Base-by-base conservation (phyloP, 2,797 vertebrate species). In the Pogoniulus pusillus region DNA sequence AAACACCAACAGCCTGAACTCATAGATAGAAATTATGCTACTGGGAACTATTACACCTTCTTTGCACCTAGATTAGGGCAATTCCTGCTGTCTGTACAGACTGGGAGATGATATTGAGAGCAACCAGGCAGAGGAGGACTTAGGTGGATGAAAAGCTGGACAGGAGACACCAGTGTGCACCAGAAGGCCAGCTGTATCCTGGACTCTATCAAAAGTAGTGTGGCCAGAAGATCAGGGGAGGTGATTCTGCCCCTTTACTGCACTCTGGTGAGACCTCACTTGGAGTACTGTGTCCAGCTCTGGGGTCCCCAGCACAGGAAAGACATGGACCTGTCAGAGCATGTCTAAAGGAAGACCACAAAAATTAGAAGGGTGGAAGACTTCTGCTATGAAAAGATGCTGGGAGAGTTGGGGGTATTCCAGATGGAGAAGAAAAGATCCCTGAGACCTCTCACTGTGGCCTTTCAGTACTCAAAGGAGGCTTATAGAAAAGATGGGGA, bases 21-120 rank as follows among this genome's bases (percentile, higher is more conserved):
- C 29, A 4, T 5, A 13, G 14, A 19, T 79, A 47, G 29, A 73
- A 87, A 29, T 26, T 10, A 32, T 70, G 18, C 63, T 73, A 39
- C 0, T 73, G 41, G 11, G 10, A 3, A 14, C 6, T 1, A 3
- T 22, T 23, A 64, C 29, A 43, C 29, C 62, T 43, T 29, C 20
- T 64, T n/a, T 64, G 62, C 27, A 16, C 39, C 39, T n/a, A 20
- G 39, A 6, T n/a, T 64, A 14, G 62, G 37, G 27, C 37, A 63
- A 19, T 55, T 30, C 18, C 54, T 30, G 12, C 30, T 55, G 19
- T 55, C 54, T n/a, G 10, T 20, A 15, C 7, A 27, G 53, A 27
- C 53, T 54, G 27, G 53, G 53, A 17, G 53, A 54, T 54, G 53
- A 30, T 54, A 29, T 17, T 30, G 27, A 54, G 53, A 30, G 53